Evolutionary conservation across 2,797 vertebrate species (phyloP).

Genomic region (Garrulus glandarius): DNA sequence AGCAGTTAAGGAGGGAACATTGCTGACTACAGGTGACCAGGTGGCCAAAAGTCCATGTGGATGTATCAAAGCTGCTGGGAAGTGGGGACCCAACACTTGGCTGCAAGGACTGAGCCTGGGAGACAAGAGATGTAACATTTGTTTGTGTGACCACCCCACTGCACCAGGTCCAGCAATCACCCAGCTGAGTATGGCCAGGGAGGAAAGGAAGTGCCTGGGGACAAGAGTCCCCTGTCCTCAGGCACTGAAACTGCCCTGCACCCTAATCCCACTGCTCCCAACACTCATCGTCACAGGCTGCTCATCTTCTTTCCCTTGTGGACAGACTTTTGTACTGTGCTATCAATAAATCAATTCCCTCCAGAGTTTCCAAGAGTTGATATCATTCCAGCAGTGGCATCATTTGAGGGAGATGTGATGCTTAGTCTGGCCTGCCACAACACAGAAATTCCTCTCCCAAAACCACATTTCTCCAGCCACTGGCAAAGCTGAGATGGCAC

Average conservation of each 20-base stretch:
- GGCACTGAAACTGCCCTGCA: background rate
- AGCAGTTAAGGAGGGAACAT: constrained; percentile 57
- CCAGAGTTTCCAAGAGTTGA: constrained; percentile 49
- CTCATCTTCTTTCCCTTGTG: background rate
- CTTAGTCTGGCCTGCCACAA: constrained; percentile 75
- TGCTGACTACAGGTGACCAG: constrained; percentile 71
- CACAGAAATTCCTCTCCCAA: constrained; percentile 47
- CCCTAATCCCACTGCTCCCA: background rate
- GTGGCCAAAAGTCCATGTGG: constrained; percentile 12
- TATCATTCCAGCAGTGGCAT: background rate
- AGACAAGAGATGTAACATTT: constrained; percentile 85
- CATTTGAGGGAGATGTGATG: background rate
- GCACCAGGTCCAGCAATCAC: constrained; percentile 82
- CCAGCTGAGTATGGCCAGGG: constrained; percentile 76
- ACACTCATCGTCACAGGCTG: background rate
- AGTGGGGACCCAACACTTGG: constrained; percentile 56
- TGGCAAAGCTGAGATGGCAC: constrained; percentile 78
- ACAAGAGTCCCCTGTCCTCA: background rate
- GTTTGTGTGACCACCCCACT: constrained; percentile 68
- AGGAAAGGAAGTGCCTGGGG: constrained; percentile 8
- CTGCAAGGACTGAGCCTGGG: constrained; percentile 70
- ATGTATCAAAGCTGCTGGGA: background rate
- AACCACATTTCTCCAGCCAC: constrained; percentile 79
- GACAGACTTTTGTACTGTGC: background rate
- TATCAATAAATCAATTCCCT: background rate